Conservation (phyloP, 2,888 invertebrate genomes). For the Epinotia brunnichana region DNA sequence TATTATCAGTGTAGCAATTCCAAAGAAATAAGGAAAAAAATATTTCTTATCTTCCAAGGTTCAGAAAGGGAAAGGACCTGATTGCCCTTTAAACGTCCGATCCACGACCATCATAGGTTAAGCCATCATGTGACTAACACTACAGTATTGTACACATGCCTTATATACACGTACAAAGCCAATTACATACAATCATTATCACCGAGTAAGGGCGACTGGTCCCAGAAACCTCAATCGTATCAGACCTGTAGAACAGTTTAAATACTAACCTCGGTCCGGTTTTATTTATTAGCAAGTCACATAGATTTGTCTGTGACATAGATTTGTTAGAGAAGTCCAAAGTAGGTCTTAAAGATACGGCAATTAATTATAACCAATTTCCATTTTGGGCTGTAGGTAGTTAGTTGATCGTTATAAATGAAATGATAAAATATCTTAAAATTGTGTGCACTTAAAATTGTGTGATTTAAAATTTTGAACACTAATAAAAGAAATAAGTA, state of each 20-base stretch:
- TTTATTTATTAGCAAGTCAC: conserved; percentile 12
- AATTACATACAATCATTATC: conserved; percentile 33
- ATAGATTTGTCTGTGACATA: conserved; percentile 10
- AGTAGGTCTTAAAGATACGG: neutral
- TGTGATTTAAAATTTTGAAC: neutral
- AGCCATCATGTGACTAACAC: conserved; percentile 15
- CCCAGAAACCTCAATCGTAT: conserved; percentile 58
- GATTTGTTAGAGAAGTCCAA: neutral
- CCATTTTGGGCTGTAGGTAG: neutral
- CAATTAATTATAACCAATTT: neutral
- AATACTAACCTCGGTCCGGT: conserved; percentile 34
- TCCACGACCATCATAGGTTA: conserved; percentile 4
- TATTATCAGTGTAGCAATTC: neutral
- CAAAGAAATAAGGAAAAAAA: neutral
- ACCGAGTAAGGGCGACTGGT: conserved; percentile 60
- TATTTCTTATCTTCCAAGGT: neutral
- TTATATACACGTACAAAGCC: conserved; percentile 22
- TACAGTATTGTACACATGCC: conserved; percentile 11
- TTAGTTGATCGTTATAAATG: neutral
- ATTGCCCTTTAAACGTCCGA: conserved; percentile 21
- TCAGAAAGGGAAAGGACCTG: conserved; percentile 21
- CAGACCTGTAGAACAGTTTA: conserved; percentile 9
- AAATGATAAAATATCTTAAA: neutral
- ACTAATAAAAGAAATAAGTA: neutral
- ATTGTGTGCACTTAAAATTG: too few relatives aligned